Conservation (phyloP, 2,888 invertebrate species). For the Andrena marginata region DNA sequence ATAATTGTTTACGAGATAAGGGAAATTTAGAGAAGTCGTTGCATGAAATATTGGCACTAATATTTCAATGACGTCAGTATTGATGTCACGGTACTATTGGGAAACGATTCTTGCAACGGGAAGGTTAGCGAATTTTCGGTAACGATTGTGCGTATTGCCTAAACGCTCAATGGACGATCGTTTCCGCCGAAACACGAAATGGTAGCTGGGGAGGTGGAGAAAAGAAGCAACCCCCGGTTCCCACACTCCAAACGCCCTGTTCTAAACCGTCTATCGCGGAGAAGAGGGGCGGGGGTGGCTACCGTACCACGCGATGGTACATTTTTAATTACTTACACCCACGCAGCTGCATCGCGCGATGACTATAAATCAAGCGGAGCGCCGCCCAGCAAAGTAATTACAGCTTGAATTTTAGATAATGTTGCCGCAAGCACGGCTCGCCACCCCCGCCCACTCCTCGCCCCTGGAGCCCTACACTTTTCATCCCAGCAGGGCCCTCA, state of each 20-base stretch:
- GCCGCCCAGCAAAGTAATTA: constrained; percentile 85
- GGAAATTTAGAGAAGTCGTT: neutral
- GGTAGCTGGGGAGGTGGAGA: constrained; percentile 73
- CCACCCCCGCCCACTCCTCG: constrained; percentile 21
- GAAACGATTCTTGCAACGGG: too few species aligned
- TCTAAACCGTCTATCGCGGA: constrained; percentile 67
- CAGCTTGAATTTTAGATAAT: constrained; percentile 86
- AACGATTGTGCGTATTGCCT: constrained; percentile 34
- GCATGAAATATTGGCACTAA: neutral
- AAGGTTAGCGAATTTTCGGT: neutral
- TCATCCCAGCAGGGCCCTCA: constrained; percentile 44
- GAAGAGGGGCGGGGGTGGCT: constrained; percentile 62
- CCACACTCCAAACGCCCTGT: constrained; percentile 63
- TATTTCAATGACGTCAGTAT: neutral
- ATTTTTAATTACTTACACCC: constrained; percentile 86
- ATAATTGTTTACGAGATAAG: neutral
- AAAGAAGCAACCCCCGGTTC: constrained; percentile 75
- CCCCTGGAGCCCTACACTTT: constrained; percentile 45
- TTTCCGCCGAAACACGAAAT: constrained; percentile 79
- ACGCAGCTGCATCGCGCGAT: constrained; percentile 85
- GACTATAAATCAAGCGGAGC: constrained; percentile 85
- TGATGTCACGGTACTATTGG: too few species aligned
- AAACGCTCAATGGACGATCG: constrained; percentile 67
- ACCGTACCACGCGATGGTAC: constrained; percentile 85
- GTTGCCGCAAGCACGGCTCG: constrained; percentile 84